Percentiles rank a stretch among this genome's conserved stretches.
These are phyloP conservation scores for Glomeris maerens DNA, from an alignment of 1,140 invertebrate genomes.

Conservation along the genomic window DNA sequence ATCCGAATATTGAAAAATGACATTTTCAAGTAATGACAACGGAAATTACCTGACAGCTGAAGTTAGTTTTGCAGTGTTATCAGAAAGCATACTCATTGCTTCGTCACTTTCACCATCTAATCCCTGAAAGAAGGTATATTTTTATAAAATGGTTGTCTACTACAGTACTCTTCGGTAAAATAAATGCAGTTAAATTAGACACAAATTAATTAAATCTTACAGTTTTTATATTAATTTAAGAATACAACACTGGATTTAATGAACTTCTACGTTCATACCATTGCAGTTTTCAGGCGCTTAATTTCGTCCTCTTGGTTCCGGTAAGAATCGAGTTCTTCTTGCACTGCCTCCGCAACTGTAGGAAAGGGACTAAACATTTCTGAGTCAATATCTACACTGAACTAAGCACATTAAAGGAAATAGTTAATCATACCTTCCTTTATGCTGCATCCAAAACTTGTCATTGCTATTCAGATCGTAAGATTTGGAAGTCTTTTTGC, in stretches of 20 bases:
- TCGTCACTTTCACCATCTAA: slow-evolving; percentile 38
- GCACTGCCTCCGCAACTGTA: slow-evolving; percentile 91
- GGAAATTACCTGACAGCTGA: slow-evolving; percentile 59
- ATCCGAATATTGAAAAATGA: slow-evolving; percentile 8
- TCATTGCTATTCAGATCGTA: slow-evolving; percentile 83
- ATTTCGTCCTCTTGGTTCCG: slow-evolving; percentile 90
- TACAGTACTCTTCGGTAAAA: no score
- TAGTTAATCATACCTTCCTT: slow-evolving; percentile 43
- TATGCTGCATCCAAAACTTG: slow-evolving; percentile 82
- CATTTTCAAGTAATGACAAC: slow-evolving; percentile 2
- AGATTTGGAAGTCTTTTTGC: slow-evolving; percentile 53
- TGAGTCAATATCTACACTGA: slow-evolving; percentile 1
- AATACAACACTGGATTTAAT: no score
- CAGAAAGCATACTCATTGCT: slow-evolving; percentile 57
- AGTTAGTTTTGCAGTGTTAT: slow-evolving; percentile 86
- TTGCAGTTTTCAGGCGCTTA: slow-evolving; percentile 79
- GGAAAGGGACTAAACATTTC: slow-evolving; percentile 69
- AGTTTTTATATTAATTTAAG: no score
- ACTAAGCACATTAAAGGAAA: slow-evolving; percentile 8
- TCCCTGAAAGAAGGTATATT: slow-evolving; percentile 26
- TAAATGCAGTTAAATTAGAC: slow-evolving; percentile 7
- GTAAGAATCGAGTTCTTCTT: slow-evolving; percentile 93
- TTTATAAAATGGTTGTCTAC: not conserved
- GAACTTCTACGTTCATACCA: slow-evolving; percentile 42
- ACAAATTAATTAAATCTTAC: no score